A percentile compares a stretch with the other conserved stretches of the same genome.
phyloP scores from a whole-genome alignment of 2,113 vertebrate species.

The Aspiorhynchus laticeps region DNA sequence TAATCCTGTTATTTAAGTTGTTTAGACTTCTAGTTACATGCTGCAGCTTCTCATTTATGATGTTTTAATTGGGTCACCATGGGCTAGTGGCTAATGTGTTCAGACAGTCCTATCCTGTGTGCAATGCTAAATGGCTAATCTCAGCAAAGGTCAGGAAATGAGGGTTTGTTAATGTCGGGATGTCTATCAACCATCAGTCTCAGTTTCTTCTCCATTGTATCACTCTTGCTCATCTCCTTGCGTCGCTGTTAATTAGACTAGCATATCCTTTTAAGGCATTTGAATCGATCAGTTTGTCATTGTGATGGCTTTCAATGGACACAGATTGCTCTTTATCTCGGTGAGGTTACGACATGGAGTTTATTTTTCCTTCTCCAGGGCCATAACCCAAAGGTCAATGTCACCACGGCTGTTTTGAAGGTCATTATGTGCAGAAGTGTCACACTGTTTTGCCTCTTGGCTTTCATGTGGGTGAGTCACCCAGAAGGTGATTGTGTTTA shows the following conservation, averaged over 20 bases:
- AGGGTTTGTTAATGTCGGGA: conserved; percentile 9
- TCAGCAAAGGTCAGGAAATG: conserved; percentile 55
- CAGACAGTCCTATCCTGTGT: conserved; percentile 42
- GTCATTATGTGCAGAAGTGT: conserved; percentile 18
- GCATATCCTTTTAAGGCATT: conserved; percentile 26
- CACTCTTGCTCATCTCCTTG: neutral
- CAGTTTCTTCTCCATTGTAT: conserved; percentile 35
- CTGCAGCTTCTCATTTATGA: conserved; percentile 11
- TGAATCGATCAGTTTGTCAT: conserved; percentile 31
- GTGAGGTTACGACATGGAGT: conserved; percentile 7
- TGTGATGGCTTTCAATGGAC: conserved; percentile 35
- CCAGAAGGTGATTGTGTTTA: conserved; percentile 18
- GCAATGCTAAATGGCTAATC: conserved; percentile 43
- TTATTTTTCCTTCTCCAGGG: conserved; percentile 36
- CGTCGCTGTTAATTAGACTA: conserved; percentile 36
- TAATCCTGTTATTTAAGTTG: neutral
- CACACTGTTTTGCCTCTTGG: conserved; percentile 34
- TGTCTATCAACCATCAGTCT: conserved; percentile 28
- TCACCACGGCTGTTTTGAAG: conserved; percentile 35
- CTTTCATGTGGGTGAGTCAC: conserved; percentile 18
- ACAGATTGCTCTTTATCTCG: conserved; percentile 41
- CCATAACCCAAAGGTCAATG: conserved; percentile 52
- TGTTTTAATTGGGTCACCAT: conserved; percentile 54
- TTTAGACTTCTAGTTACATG: neutral
- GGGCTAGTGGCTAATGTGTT: conserved; percentile 47